These are phyloP conservation scores for Oreamnos americanus DNA, from an alignment of 2,113 vertebrate genomes.

Conservation along the genomic window DNA sequence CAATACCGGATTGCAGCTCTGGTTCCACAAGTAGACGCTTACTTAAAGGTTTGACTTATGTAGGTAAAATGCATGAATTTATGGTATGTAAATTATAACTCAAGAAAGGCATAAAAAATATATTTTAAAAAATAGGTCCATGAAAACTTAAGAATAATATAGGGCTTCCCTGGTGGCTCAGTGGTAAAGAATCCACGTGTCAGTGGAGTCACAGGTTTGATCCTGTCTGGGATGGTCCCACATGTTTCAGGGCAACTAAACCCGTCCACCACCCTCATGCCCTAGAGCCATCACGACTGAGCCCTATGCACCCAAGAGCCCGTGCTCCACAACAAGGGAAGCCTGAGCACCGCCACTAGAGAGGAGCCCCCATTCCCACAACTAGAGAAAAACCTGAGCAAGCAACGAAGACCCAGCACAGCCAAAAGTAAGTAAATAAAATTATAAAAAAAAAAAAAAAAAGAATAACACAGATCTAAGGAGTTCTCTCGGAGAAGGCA, in stretches of 20 bases:
- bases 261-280: fast-evolving
- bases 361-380: background rate
- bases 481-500: background rate
- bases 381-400: background rate
- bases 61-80: background rate
- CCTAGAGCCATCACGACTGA: background rate
- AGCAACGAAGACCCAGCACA: background rate
- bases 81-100: background rate
- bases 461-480: background rate
- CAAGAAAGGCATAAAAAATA: background rate
- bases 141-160: background rate
- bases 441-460: background rate
- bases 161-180: background rate
- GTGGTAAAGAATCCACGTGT: background rate
- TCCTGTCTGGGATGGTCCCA: background rate
- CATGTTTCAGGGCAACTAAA: background rate
- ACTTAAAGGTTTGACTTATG: background rate
- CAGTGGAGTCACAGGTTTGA: background rate
- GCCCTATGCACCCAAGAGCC: background rate
- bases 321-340: background rate
- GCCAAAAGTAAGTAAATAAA: background rate
- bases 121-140: background rate
- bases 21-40: background rate
- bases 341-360: background rate
- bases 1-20: background rate